These are phyloP conservation scores for Lepidochitona cinerea DNA, from an alignment of 2,888 invertebrate genomes.

Conservation along the genomic window DNA sequence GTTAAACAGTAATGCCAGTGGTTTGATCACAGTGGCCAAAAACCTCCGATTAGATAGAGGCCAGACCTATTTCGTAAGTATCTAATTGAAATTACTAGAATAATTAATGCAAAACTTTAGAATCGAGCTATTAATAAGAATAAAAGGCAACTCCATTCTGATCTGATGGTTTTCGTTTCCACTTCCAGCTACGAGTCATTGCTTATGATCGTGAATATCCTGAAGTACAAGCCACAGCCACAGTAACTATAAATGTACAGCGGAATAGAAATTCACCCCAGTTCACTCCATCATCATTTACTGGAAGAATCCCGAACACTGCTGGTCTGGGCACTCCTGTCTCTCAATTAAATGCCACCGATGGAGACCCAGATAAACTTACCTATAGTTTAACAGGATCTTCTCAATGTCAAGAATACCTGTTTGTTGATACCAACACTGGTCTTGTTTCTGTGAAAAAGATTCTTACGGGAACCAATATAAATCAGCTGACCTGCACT, in stretches of 20 bases:
- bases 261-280: slow-evolving; percentile 41
- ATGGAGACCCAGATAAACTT: slow-evolving; percentile 16
- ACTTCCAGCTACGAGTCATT: slow-evolving; percentile 46
- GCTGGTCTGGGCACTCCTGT: background rate
- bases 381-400: background rate
- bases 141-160: too few relatives aligned
- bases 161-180: background rate
- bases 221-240: slow-evolving; percentile 45
- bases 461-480: slow-evolving; percentile 29
- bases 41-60: slow-evolving; percentile 42
- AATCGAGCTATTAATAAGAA: too few relatives aligned
- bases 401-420: slow-evolving; percentile 74
- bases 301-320: slow-evolving; percentile 8
- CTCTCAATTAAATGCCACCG: slow-evolving; percentile 18
- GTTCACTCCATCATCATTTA: slow-evolving; percentile 2
- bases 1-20: slow-evolving; percentile 43
- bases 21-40: slow-evolving; percentile 44
- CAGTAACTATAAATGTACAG: slow-evolving; percentile 44
- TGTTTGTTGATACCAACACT: slow-evolving; percentile 85
- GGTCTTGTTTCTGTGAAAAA: slow-evolving; percentile 81
- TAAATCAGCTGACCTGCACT: slow-evolving; percentile 10
- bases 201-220: slow-evolving; percentile 53
- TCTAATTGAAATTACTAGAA: too few relatives aligned
- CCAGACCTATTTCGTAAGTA: too few relatives aligned
- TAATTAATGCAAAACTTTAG: too few relatives aligned